phyloP scores from a whole-genome alignment of 2,888 invertebrate species.

The Onchidella celtica region DNA sequence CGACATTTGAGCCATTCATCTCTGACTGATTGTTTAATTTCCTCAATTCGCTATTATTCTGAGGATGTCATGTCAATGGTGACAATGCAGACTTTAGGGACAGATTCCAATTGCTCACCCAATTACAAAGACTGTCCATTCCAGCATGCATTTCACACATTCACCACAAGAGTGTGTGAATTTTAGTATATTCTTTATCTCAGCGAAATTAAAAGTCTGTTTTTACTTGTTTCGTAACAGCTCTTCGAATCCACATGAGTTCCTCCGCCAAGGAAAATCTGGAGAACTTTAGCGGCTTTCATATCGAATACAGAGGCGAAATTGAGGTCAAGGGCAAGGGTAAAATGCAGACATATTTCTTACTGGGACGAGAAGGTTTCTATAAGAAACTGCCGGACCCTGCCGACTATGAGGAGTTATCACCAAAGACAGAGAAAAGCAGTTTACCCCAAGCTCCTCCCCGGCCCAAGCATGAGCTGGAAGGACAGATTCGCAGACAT shows the following conservation, averaged over 20 bases:
- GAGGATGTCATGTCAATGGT: too few relatives aligned
- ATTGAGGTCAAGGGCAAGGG: conserved; percentile 95
- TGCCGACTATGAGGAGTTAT: conserved; percentile 49
- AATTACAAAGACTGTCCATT: too few relatives aligned
- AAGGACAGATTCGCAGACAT: conserved; percentile 23
- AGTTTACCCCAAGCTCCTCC: background rate
- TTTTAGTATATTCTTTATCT: conserved; percentile 31
- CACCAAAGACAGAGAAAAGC: background rate
- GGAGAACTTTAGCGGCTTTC: conserved; percentile 62
- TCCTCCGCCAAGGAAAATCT: conserved; percentile 59
- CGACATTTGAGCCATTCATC: too few relatives aligned
- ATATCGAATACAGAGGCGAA: conserved; percentile 78
- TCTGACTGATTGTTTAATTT: too few relatives aligned
- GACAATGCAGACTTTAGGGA: too few relatives aligned
- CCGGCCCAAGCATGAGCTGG: conserved; percentile 31
- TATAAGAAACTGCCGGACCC: conserved; percentile 62
- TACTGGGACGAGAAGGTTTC: conserved; percentile 79
- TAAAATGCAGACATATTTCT: conserved; percentile 94
- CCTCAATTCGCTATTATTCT: too few relatives aligned
- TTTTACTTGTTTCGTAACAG: conserved; percentile 50
- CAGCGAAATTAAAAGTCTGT: too few relatives aligned
- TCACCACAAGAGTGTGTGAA: conserved; percentile 72
- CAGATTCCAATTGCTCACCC: too few relatives aligned
- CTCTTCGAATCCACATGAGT: conserved; percentile 70
- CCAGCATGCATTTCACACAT: too few relatives aligned